phyloP scores from a whole-genome alignment of 2,888 invertebrate species.

The Chrysopilus asiliformis region DNA sequence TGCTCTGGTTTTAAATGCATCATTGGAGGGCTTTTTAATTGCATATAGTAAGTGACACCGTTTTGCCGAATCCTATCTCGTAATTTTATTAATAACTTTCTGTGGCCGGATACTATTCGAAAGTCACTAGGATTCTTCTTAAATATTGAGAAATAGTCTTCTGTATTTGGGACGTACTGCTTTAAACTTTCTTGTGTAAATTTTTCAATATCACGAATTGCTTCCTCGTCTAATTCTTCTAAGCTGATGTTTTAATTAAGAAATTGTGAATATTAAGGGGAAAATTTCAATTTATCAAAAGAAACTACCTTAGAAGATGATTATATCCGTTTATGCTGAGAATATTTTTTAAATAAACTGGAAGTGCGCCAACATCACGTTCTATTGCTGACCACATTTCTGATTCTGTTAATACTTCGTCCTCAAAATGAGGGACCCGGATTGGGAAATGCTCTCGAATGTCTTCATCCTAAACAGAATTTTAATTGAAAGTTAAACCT shows the following conservation, averaged over 20 bases:
- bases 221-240: slow-evolving; percentile 7
- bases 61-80: slow-evolving; percentile 7
- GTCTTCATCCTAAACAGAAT: slow-evolving; percentile 3
- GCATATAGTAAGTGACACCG: slow-evolving; percentile 7
- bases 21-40: slow-evolving; percentile 6
- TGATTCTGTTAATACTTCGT: slow-evolving; percentile 4
- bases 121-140: slow-evolving; percentile 7
- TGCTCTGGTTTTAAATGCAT: background rate
- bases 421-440: background rate
- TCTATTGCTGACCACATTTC: slow-evolving; percentile 9
- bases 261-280: too few species aligned
- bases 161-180: slow-evolving; percentile 6
- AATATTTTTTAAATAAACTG: slow-evolving; percentile 8
- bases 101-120: slow-evolving; percentile 7
- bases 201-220: slow-evolving; percentile 7
- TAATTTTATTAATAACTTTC: slow-evolving; percentile 6
- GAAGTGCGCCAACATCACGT: slow-evolving; percentile 7
- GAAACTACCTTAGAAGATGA: slow-evolving; percentile 7
- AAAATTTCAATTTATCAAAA: too few species aligned
- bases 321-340: slow-evolving; percentile 8
- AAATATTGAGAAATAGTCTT: slow-evolving; percentile 8
- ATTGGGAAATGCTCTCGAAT: background rate
- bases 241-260: too few species aligned
- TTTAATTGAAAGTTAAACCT: too few species aligned
- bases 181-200: slow-evolving; percentile 6